Base-by-base conservation (phyloP, 1,140 invertebrate species). In the Aradophagus sp. region DNA sequence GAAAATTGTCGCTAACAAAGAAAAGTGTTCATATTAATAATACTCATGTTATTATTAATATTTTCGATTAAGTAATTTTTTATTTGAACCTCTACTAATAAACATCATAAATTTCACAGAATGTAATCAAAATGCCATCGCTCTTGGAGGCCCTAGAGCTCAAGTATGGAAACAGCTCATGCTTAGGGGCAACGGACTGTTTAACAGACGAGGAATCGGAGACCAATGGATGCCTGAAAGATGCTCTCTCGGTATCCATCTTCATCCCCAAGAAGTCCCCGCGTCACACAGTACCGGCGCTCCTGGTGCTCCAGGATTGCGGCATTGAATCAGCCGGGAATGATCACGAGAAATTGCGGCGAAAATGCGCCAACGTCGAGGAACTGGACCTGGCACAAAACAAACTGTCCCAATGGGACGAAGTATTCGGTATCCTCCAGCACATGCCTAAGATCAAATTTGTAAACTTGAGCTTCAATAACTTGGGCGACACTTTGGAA, bases 301-400 rank as follows among this genome's bases (percentile, higher is more conserved):
- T 95, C n/a, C 84, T 97, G 41, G 93, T 95, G 31, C 87, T 96
- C n/a, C 95, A 95, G 74, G 93, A 95, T 78, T 95, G 93, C 81
- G 92, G 94, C 80, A 96, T 96, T 62, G 91, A 93, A 62, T 91
- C 90, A 61, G 93, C 93, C 32, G 95, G 95, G n/a, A 92, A 93
- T 77, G 90, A 91, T 12, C 87, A 90, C 26, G 90, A 91, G 41
- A 84, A 86, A 14, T 85, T 97, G 14, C 88, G 90, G 20, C 90
- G 91, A 53, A 93, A 95, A 81, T 97, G 95, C 80, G 89, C 90
- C 31, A 90, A 91, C 65, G 95, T 97, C 1, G 90, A 93, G 71
- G 95, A 97, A 85, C 87, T 97, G 34, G 95, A 97, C 80, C 86
- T 97, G 34, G 95, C 95, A 7, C 94, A 95, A 77, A 97, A 97